Base-by-base conservation (phyloP, 2,113 vertebrate species). In the Oenanthe oenanthe region DNA sequence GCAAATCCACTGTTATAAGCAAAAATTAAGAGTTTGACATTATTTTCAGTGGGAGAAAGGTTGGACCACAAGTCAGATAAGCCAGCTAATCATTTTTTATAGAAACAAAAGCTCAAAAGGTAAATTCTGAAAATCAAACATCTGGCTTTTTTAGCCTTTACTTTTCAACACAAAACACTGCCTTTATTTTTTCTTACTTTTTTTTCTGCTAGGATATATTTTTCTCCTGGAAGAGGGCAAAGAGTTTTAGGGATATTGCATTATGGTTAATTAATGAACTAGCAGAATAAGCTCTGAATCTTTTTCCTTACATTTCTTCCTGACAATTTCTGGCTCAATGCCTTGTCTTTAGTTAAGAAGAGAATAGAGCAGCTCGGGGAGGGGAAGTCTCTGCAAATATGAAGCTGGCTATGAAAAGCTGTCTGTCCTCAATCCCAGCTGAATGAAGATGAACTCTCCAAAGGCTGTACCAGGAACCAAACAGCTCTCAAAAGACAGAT, bases 271-370 rank as follows among this genome's bases (percentile, higher is more conserved):
- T 56, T 56, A 48, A 75, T 56, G 70, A 83, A 42, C 71, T 28
- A 32, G 19, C 16, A 45, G 53, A 63, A 54, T 38, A 47, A 83
- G n/a, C 56, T 81, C 68, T 29, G 29, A 80, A 34, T 29, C 24
- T 63, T 75, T 77, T 42, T 32, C 19, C 65, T 84, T 18, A 0
- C 19, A 17, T 50, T 83, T 88, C 73, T 66, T 71, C 72, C 77
- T 51, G 51, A 62, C 4, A 0, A 2, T 5, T 26, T 58, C 72
- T 84, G 51, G 72, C 58, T 38, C 5, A 0, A 29, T 38, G 84
- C 84, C 68, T 77, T 57, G 31, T 29, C 47, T 34, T 81, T 21
- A 73, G 76, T 43, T 24, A 54, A n/a, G 54, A 38, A 14, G 29
- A 93, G 58, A 61, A 74, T 0, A 62, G 67, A 26, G 1, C 38